Evolutionary conservation across 2,113 vertebrate genomes (phyloP), one percentile per base, ranked within the genome.

Genomic region (Chauna torquata): DNA sequence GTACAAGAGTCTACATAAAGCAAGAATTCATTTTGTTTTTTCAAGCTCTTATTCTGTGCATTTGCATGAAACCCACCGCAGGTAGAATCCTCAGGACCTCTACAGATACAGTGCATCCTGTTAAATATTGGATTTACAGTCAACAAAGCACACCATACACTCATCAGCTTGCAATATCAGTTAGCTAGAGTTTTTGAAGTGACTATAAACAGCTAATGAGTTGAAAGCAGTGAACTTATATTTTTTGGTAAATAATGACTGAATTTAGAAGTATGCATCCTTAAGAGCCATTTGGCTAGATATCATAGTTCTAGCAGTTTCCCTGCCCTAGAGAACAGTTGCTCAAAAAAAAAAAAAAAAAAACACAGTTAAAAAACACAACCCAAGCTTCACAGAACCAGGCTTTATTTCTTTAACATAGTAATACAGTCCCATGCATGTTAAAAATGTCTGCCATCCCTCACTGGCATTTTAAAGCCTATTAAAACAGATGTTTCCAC

Each of bases 201-300:
- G 1, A 80, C 44, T 82, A 72, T 68, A 85, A 95, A 85, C 54
- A 74, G 44, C 71, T 86, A 93, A 92, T 34, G 34, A 95, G 58
- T 42, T 91, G 52, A 95, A 76, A 75, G 66, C 78, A 80, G 47
- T 15, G 16, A 69, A 24, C 23, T 66, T 65, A 28, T 42, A 61
- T 62, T 93, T 93, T 95, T 58, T 62, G 36, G 19, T 90, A 94
- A 85, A 94, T 64, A 87, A 76, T 15, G 57, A 68, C 36, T 80
- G 30, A 69, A 76, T 50, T 82, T 54, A 90, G 16, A 87, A 76
- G 34, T 4, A 87, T n/a, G 9, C 13, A 76, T 82, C 58, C 40
- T 82, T 87, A 76, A 65, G 57, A 65, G 34, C 12, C 24, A 74
- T 85, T 57, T 79, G 52, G 34, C 54, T 72, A 77, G 32, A 45